Evolutionary conservation across 2,888 invertebrate species (phyloP).

Genomic region (Drosophila ezoana): DNA sequence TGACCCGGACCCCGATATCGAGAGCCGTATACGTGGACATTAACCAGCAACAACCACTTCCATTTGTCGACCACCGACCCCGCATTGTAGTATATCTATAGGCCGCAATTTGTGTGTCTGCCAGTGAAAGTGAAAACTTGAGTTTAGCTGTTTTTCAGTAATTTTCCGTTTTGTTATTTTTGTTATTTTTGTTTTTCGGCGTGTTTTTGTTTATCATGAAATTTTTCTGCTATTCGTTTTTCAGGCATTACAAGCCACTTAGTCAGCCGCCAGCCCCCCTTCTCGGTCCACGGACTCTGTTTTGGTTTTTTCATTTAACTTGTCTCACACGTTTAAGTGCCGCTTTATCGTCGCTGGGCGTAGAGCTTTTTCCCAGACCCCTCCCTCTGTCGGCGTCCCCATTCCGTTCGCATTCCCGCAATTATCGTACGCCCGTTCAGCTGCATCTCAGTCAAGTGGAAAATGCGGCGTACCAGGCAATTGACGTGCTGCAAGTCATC

Average conservation of each 20-base stretch:
- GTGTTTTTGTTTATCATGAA: slow-evolving; percentile 1
- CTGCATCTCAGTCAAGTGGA: slow-evolving; percentile 54
- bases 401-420: neutral
- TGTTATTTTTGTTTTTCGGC: slow-evolving; percentile 13
- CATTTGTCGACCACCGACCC: slow-evolving; percentile 33
- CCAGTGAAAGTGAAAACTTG: slow-evolving; percentile 73
- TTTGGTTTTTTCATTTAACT: slow-evolving; percentile 66
- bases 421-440: slow-evolving; percentile 37
- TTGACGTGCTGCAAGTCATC: slow-evolving; percentile 53
- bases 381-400: slow-evolving; percentile 1
- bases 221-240: slow-evolving; percentile 23
- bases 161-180: slow-evolving; percentile 58
- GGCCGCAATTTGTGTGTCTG: slow-evolving; percentile 18
- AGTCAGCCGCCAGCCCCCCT: slow-evolving; percentile 13
- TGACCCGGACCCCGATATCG: slow-evolving; percentile 13
- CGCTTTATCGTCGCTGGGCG: slow-evolving; percentile 10
- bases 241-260: slow-evolving; percentile 45
- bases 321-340: slow-evolving; percentile 35
- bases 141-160: slow-evolving; percentile 48
- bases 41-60: slow-evolving; percentile 15
- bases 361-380: slow-evolving; percentile 16
- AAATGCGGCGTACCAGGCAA: slow-evolving; percentile 54
- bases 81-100: slow-evolving; percentile 6
- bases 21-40: slow-evolving; percentile 3
- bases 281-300: slow-evolving; percentile 49